phyloP scores from a whole-genome alignment of 2,888 invertebrate species.

The Eudasyphora cyanicolor region DNA sequence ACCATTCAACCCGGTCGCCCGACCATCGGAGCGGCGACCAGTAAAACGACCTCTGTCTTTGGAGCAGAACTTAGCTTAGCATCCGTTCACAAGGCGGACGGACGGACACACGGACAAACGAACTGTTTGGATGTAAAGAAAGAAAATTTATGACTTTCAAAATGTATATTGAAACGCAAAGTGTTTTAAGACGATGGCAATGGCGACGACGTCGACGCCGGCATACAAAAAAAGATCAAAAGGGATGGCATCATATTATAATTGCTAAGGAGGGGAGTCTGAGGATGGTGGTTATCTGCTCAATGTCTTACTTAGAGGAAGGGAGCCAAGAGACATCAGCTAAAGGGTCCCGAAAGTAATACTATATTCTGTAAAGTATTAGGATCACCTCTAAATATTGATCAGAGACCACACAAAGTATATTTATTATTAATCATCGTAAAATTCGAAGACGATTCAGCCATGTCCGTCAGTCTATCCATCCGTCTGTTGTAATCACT shows the following conservation, averaged over 20 bases:
- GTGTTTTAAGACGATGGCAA: constrained; percentile 31
- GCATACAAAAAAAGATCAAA: constrained; percentile 4
- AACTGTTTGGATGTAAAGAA: too few relatives aligned
- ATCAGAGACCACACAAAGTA: too few relatives aligned
- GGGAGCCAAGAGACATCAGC: too few relatives aligned
- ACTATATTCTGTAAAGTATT: too few relatives aligned
- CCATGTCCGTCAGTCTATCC: too few relatives aligned
- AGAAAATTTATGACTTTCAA: constrained; percentile 59
- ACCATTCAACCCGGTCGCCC: neutral
- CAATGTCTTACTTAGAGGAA: too few relatives aligned
- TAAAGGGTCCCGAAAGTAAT: too few relatives aligned
- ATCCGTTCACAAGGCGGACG: constrained; percentile 1
- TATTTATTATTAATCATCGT: too few relatives aligned
- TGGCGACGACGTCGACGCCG: neutral
- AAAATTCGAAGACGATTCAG: too few relatives aligned
- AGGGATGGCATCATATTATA: constrained; percentile 22
- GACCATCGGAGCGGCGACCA: neutral
- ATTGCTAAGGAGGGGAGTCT: constrained; percentile 5
- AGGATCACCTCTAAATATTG: too few relatives aligned
- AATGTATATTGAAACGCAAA: constrained; percentile 55
- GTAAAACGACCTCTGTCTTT: neutral
- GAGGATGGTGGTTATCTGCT: neutral
- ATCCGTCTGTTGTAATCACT: too few relatives aligned
- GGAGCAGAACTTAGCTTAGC: neutral
- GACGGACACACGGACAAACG: too few relatives aligned